These are phyloP conservation scores for Agelaius phoeniceus DNA, from an alignment of 2,113 vertebrate genomes.

Conservation along the genomic window DNA sequence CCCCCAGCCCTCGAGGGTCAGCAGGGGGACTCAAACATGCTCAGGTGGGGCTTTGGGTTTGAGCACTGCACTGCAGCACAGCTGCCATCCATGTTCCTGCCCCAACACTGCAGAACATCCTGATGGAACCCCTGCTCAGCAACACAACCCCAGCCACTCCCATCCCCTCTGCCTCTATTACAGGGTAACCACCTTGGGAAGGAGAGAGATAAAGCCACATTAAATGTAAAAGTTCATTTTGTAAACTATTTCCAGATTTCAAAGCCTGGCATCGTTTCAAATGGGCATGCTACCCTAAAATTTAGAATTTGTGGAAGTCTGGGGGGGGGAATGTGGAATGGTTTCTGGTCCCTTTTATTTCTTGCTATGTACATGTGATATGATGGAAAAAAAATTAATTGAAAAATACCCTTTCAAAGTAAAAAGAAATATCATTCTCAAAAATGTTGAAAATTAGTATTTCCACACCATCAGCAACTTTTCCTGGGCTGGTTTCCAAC, in stretches of 20 bases:
- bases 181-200: constrained; percentile 21
- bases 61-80: not conserved
- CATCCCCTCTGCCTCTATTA: not conserved
- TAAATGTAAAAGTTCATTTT: constrained; percentile 3
- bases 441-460: constrained; percentile 46
- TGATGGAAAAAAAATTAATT: constrained; percentile 22
- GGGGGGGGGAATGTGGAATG: not conserved
- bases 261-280: constrained; percentile 36
- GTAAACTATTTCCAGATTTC: constrained; percentile 56
- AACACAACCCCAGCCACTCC: not conserved
- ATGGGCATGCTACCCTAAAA: constrained; percentile 1
- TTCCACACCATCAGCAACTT: constrained; percentile 66
- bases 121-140: not conserved
- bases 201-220: constrained; percentile 16
- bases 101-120: not conserved
- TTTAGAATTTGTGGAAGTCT: constrained; percentile 19
- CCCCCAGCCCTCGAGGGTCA: not conserved
- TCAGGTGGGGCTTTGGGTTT: rapidly evolving
- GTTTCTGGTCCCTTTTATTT: constrained; percentile 57
- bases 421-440: constrained; percentile 37
- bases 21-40: not conserved
- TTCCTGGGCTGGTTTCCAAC: constrained; percentile 50
- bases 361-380: not conserved
- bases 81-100: not conserved
- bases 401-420: constrained; percentile 54